A percentile compares a stretch with the other conserved stretches of the same genome.
Evolutionary conservation across 2,113 vertebrate genomes (phyloP).

Genomic region (Arvicanthis niloticus): DNA sequence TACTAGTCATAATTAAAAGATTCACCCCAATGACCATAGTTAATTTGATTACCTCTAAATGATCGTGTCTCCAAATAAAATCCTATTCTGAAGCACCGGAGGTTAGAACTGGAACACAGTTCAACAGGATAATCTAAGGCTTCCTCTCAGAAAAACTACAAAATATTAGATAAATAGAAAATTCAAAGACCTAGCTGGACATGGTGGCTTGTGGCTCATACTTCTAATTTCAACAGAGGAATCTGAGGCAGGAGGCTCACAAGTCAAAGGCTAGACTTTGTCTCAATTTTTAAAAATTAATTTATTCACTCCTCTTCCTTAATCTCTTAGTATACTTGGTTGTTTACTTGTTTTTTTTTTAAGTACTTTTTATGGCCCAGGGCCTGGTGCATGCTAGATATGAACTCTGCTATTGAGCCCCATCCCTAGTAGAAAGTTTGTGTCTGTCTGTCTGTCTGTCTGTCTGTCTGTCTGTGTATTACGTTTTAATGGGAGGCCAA

Average conservation of each 20-base stretch:
- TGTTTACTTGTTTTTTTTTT: neutral
- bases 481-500: constrained; percentile 51
- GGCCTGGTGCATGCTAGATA: neutral
- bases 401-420: neutral
- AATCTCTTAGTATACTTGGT: neutral
- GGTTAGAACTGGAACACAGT: neutral
- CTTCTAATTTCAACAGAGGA: neutral
- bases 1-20: neutral
- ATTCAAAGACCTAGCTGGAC: neutral
- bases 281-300: too few relatives aligned
- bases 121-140: neutral
- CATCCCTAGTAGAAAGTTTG: neutral
- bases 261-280: neutral
- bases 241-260: neutral
- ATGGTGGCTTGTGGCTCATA: neutral
- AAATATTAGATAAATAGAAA: neutral
- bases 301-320: neutral
- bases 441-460: neutral
- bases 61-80: neutral
- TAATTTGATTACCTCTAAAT: neutral
- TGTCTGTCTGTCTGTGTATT: constrained; percentile 20
- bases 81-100: neutral
- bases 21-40: too few relatives aligned
- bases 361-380: neutral
- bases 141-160: neutral